These are phyloP conservation scores for Amblyopsis rosae DNA, from an alignment of 2,113 vertebrate species.

Conservation along the genomic window DNA sequence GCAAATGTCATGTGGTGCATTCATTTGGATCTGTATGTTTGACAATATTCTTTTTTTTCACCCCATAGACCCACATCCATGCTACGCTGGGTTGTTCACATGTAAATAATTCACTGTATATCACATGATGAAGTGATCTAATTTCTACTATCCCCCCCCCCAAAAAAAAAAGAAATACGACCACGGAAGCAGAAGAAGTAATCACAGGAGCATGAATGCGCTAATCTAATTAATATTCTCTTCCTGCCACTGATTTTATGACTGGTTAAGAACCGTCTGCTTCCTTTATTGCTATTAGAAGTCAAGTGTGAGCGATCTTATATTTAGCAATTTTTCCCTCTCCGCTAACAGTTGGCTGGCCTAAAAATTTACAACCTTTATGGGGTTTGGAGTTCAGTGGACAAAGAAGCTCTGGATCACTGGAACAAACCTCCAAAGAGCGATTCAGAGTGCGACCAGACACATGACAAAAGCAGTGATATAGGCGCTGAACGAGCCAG, in stretches of 20 bases:
- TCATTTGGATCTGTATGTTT: constrained; percentile 7
- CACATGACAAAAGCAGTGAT: constrained; percentile 24
- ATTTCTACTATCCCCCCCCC: constrained; percentile 53
- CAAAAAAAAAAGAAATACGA: constrained; percentile 42
- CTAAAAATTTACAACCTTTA: constrained; percentile 57
- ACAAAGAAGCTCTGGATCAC: constrained; percentile 31
- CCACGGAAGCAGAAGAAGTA: constrained; percentile 70
- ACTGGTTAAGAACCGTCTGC: constrained; percentile 78
- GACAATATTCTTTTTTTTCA: constrained; percentile 17
- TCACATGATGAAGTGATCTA: constrained; percentile 60
- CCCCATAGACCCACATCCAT: constrained; percentile 10
- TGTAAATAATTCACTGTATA: constrained; percentile 33
- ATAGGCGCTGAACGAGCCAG: constrained; percentile 38
- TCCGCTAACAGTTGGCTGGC: constrained; percentile 53
- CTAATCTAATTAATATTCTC: constrained; percentile 77
- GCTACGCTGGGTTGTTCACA: constrained; percentile 16
- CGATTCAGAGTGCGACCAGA: constrained; percentile 46
- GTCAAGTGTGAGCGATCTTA: constrained; percentile 68
- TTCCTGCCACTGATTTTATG: constrained; percentile 74
- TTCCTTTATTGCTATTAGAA: constrained; percentile 76
- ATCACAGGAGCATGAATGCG: constrained; percentile 73
- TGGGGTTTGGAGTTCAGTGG: constrained; percentile 41
- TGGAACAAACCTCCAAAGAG: constrained; percentile 33
- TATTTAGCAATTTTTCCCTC: constrained; percentile 51
- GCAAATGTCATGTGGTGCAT: too few species aligned